Base-by-base conservation (phyloP, 2,113 vertebrate species). In the Atrichornis clamosus region DNA sequence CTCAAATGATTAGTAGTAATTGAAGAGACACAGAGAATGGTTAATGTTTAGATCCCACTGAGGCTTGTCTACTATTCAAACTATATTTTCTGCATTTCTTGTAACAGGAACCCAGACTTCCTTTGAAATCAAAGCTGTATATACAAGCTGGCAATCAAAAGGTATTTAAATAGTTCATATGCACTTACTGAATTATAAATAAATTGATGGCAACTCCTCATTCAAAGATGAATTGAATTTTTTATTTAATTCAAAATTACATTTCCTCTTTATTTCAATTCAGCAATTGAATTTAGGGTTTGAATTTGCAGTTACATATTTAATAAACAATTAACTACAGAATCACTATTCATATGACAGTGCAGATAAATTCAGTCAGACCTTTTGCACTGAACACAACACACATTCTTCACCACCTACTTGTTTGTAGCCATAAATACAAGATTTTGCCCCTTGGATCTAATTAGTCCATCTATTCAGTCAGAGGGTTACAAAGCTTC, bases 11-110 rank as follows among this genome's bases (percentile, higher is more conserved):
- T 80, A 86, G 39, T 6, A 26, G 39, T 85, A 94, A 97, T 73
- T 93, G 94, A 89, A 97, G 50, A 89, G 83, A 76, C 46, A 85
- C 9, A 53, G 60, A 91, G 76, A 41, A 72, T 53, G 33, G 80
- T 50, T 91, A 93, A 91, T 92, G 75, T 74, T 97, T 96, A 94
- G 73, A 95, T 96, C 33, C 35, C 47, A 39, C n/a, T 30, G 30
- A 81, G 47, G 32, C 19, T 80, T 90, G 41, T 73, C 95, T 91
- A 80, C 52, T 60, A 65, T 37, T 89, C 23, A 42, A 92, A 85
- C 49, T 79, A 15, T 74, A 53, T 94, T 95, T 97, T 84, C 95
- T 95, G 82, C 32, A 41, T 93, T 91, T 73, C 42, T 91, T 94
- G 33, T 92, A 78, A 79, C 19, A 95, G 86, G 63, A 89, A 94